Evolutionary conservation across 2,113 vertebrate species (phyloP).

Genomic region (Apaloderma vittatum): DNA sequence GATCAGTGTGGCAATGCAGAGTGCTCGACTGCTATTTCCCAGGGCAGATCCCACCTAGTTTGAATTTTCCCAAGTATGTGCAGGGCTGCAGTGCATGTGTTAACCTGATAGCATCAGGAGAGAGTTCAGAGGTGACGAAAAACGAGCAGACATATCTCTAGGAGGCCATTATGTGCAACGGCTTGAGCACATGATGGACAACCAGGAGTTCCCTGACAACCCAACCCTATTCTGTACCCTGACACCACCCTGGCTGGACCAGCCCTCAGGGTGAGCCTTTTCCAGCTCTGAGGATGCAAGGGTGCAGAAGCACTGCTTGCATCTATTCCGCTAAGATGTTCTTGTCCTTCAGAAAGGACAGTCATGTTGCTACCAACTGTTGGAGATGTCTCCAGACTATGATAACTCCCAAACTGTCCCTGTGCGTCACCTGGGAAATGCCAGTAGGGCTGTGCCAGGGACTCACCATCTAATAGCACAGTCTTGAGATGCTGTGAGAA

Average conservation of each 20-base stretch:
- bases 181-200: not conserved
- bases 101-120: not conserved
- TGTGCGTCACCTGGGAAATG: not conserved
- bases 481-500: not conserved
- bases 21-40: not conserved
- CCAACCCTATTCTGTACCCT: not conserved
- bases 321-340: not conserved
- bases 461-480: not conserved
- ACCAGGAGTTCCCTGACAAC: not conserved
- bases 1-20: not conserved
- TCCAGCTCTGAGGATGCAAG: not conserved
- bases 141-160: not conserved
- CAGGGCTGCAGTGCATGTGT: not conserved
- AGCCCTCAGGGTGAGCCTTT: not conserved
- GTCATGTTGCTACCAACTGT: rapidly evolving
- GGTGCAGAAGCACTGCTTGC: not conserved
- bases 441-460: not conserved
- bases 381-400: not conserved
- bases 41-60: not conserved
- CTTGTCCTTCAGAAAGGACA: not conserved
- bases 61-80: not conserved
- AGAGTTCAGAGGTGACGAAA: not conserved
- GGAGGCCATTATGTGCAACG: not conserved
- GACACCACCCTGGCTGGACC: not conserved
- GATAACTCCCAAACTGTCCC: not conserved